A percentile compares a stretch with the other conserved stretches of the same genome.
Evolutionary conservation across 2,888 invertebrate species (phyloP).

Genomic region (Epinotia ramella): DNA sequence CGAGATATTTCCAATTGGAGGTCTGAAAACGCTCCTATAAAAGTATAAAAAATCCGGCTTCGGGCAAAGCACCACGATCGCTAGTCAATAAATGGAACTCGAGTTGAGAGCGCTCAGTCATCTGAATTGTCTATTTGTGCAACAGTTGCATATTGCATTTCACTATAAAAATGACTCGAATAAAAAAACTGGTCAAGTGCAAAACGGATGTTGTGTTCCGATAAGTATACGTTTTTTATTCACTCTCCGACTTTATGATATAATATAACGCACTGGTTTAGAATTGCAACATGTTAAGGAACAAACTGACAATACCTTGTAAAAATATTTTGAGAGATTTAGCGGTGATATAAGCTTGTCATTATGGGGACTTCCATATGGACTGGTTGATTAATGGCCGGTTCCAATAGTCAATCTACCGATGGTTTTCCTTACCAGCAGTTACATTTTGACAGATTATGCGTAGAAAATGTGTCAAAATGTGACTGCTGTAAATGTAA

Average conservation of each 20-base stretch:
- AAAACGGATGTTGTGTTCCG: conserved; percentile 17
- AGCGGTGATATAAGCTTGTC: too few relatives aligned
- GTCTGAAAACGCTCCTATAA: conserved; percentile 26
- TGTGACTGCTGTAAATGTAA: too few relatives aligned
- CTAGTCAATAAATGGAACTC: conserved; percentile 44
- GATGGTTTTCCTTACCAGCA: too few relatives aligned
- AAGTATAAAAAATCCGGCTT: conserved; percentile 34
- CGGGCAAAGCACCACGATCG: conserved; percentile 37
- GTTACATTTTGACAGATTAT: too few relatives aligned
- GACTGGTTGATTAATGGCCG: too few relatives aligned
- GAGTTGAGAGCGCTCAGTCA: conserved; percentile 45
- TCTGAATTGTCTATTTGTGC: conserved; percentile 46
- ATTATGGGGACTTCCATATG: too few relatives aligned
- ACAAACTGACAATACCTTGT: too few relatives aligned
- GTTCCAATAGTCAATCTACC: too few relatives aligned
- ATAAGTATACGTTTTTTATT: not conserved
- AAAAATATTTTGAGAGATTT: too few relatives aligned
- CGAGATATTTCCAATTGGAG: conserved; percentile 20
- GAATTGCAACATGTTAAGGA: too few relatives aligned
- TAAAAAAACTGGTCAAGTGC: conserved; percentile 23
- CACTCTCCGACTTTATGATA: not conserved
- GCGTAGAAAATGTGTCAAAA: too few relatives aligned
- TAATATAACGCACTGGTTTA: too few relatives aligned
- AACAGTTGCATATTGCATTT: conserved; percentile 45
- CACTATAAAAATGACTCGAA: conserved; percentile 31